Base-by-base conservation (phyloP, 2,888 invertebrate genomes). In the Rotaria macrura region DNA sequence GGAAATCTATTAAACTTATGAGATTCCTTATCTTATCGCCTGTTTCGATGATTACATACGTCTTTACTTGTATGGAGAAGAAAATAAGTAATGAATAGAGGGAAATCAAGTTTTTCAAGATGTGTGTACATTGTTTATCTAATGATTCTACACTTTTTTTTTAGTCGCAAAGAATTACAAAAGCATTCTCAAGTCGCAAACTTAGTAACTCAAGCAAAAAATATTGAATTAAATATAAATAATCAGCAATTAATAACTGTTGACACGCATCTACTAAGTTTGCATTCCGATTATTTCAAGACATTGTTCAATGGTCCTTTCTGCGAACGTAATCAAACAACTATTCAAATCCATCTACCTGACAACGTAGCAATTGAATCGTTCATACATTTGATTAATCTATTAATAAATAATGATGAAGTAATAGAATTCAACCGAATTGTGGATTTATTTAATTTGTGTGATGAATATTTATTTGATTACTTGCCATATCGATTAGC, bases 251-350 rank as follows among this genome's bases (percentile, higher is more conserved):
- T 43, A n/a, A 17, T 79, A 12, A 43, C n/a, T 40, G 79, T 79
- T 43, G 43, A 79, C 12, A 43, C 43, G 25, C 2, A 79, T 43
- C 23, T 79, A 25, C 43, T 79, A 79, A 25, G 40, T 43, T 6
- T 79, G n/a, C 79, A 79, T 79, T 79, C 79, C 25, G 43, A 79
- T 4, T 79, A 79, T 79, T 79, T 79, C 9, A 23, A 79, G 43
- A 43, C 79, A 12, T 43, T 79, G 43, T 79, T 79, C 14, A 23
- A 79, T 43, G 25, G 79, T 43, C 25, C 7, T 43, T 79, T 79
- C 43, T 40, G 9, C 43, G 79, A 79, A 79, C 79, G 43, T 43
- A 40, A 40, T 79, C 79, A n/a, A 79, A 9, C 40, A n/a, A 4
- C 43, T 25, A 79, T 79, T 43, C 10, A 7, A n/a, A 40, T 79